Evolutionary conservation across 2,888 invertebrate species (phyloP).

Genomic region (Euspilapteryx auroguttella): DNA sequence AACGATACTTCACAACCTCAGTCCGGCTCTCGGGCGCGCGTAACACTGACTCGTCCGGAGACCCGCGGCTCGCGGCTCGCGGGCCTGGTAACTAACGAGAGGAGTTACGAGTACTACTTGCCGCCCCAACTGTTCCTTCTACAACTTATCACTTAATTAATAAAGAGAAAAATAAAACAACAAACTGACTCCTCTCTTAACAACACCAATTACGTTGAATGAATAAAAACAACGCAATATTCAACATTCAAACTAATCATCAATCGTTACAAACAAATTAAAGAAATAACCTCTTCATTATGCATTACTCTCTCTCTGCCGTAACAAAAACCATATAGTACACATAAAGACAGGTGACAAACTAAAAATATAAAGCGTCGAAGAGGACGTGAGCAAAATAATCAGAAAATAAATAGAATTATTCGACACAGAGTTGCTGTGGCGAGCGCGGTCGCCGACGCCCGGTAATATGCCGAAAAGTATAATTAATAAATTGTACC

Average conservation of each 20-base stretch:
- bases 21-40: conserved; percentile 43
- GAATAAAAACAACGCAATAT: conserved; percentile 57
- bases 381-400: conserved; percentile 55
- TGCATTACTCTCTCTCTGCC: conserved; percentile 60
- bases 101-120: conserved; percentile 44
- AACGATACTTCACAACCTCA: conserved; percentile 56
- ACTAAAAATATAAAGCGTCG: conserved; percentile 51
- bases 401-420: conserved; percentile 42
- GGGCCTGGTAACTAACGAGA: conserved; percentile 36
- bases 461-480: conserved; percentile 56
- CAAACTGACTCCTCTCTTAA: conserved; percentile 53
- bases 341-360: conserved; percentile 47
- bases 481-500: conserved; percentile 62
- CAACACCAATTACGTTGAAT: conserved; percentile 56
- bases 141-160: conserved; percentile 46
- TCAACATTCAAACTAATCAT: conserved; percentile 55
- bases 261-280: conserved; percentile 43
- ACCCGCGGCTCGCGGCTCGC: not conserved
- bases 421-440: conserved; percentile 31
- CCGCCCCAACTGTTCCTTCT: conserved; percentile 47
- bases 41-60: conserved; percentile 32
- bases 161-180: conserved; percentile 31
- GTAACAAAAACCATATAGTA: conserved; percentile 53
- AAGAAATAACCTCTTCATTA: conserved; percentile 56
- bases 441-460: conserved; percentile 34